These are phyloP conservation scores for Pyrgus malvae DNA, from an alignment of 2,888 invertebrate species.

Conservation along the genomic window DNA sequence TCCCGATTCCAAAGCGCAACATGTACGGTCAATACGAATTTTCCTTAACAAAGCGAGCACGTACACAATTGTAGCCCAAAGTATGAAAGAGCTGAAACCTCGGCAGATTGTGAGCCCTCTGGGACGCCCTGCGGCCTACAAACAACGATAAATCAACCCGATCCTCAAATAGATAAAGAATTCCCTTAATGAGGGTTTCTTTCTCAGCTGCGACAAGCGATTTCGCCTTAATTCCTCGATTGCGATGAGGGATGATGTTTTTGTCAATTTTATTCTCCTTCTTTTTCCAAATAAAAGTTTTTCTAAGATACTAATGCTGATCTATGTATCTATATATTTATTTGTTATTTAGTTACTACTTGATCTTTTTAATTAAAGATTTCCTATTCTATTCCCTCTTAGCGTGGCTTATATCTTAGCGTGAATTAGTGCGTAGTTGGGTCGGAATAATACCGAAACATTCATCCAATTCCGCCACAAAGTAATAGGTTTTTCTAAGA, in stretches of 20 bases:
- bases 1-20: conserved; percentile 12
- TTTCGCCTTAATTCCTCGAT: conserved; percentile 10
- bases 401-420: no score
- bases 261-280: conserved; percentile 2
- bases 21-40: conserved; percentile 20
- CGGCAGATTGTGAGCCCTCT: conserved; percentile 5
- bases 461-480: no score
- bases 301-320: neutral
- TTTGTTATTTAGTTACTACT: no score
- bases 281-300: neutral
- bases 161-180: conserved; percentile 17
- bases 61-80: conserved; percentile 14
- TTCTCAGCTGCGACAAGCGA: conserved; percentile 9
- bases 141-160: conserved; percentile 18
- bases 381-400: no score
- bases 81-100: conserved; percentile 19
- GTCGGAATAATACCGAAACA: no score
- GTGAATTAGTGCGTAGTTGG: no score
- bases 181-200: conserved; percentile 19
- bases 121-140: conserved; percentile 5
- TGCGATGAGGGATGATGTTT: neutral
- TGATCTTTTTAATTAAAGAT: no score
- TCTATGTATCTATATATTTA: neutral
- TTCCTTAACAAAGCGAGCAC: conserved; percentile 10
- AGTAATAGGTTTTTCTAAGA: no score